Base-by-base conservation (phyloP, 2,888 invertebrate genomes). In the Hartigia nigra region DNA sequence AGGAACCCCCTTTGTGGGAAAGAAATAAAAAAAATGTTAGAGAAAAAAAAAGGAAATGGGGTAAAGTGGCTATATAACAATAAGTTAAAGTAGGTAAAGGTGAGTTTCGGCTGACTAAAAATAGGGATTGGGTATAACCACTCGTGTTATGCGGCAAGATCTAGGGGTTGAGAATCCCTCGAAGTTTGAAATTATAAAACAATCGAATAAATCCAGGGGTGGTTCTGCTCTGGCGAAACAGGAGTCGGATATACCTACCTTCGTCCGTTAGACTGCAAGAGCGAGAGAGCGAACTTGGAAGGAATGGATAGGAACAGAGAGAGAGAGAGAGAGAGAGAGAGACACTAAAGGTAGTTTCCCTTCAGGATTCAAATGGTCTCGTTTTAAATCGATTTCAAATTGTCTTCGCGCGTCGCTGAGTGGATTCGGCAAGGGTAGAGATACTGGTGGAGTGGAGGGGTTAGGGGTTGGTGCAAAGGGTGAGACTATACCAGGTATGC, bases 321-420 rank as follows among this genome's bases (percentile, higher is more conserved):
- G 23, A 34, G 9, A 75, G 31, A 37, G 34, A 32, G 75, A 23
- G 37, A 14, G 23, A 4, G 23, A 9, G 12, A 5, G 31, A 36
- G 37, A 23, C 4, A 23, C 23, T 39, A 39, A 23, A 23, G 55
- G 55, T 55, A 55, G 55, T n/a, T 74, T 74, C n/a, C 70, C 35
- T 69, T 74, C 83, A 81, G 83, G 84, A 89, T 89, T 88, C 86
- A 86, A 88, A 88, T 87, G 85, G 84, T 87, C 88, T 86, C 88
- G 86, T 89, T 88, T 87, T 85, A 87, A 89, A 89, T 90, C 88
- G 89, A 90, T 89, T 89, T 86, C 86, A 85, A 89, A 89, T 87
- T 85, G 88, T 89, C 89, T 88, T 86, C 77, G 81, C 78, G 80
- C 81, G 80, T 83, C 85, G 83, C 81, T 84, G 84, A 85, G 81